phyloP scores from a whole-genome alignment of 2,797 vertebrate species.

The Sebastes hubbsi region DNA sequence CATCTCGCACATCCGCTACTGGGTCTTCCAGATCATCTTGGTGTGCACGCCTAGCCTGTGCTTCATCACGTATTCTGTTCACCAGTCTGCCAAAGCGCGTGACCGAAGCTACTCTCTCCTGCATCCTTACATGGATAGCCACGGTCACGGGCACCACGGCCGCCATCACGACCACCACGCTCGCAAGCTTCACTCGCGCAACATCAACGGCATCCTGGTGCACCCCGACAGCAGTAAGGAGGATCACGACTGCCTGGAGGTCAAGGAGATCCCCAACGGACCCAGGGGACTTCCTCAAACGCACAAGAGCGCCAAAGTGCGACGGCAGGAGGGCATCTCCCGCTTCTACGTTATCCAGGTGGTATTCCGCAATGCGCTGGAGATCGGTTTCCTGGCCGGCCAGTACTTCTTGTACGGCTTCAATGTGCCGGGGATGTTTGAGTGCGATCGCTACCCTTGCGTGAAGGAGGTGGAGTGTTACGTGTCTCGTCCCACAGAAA shows the following conservation, averaged over 20 bases:
- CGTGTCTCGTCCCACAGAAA: conserved; percentile 91
- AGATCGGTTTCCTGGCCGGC: conserved; percentile 89
- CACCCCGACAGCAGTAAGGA: conserved; percentile 83
- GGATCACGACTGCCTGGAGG: conserved; percentile 82
- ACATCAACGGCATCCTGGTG: conserved; percentile 83
- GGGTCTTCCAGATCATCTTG: conserved; percentile 91
- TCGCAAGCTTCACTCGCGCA: conserved; percentile 80
- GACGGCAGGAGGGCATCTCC: conserved; percentile 88
- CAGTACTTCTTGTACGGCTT: conserved; percentile 94
- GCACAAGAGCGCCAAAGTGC: conserved; percentile 83
- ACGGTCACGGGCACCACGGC: conserved; percentile 71
- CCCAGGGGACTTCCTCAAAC: conserved; percentile 75
- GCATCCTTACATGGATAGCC: conserved; percentile 84
- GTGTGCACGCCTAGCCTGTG: conserved; percentile 90
- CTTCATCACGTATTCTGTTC: conserved; percentile 92
- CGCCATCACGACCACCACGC: conserved; percentile 76
- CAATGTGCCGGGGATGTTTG: conserved; percentile 88
- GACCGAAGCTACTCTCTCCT: conserved; percentile 85
- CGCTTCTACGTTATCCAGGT: conserved; percentile 93
- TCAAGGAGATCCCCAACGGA: conserved; percentile 84
- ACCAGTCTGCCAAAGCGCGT: conserved; percentile 87
- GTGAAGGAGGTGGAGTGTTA: conserved; percentile 94
- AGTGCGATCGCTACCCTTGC: conserved; percentile 90
- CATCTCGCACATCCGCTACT: conserved; percentile 93
- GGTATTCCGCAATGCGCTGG: conserved; percentile 89